Conservation (phyloP, 2,888 invertebrate genomes). For the Spatulosminthurus flaviceps region DNA sequence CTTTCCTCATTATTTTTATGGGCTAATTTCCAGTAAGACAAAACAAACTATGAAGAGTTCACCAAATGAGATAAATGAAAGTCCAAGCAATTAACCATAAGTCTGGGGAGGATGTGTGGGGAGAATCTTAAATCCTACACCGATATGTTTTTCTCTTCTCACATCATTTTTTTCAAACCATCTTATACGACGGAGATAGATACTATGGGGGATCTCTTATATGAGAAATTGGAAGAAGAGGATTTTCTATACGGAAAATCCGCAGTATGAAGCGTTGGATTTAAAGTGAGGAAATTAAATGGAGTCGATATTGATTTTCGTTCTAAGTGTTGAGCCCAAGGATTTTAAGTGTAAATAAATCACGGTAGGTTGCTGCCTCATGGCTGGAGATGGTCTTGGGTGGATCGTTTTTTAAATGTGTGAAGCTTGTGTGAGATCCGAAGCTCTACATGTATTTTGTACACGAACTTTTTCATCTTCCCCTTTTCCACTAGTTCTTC, state of each 20-base stretch:
- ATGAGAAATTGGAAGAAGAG: too few relatives aligned
- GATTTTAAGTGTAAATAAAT: constrained; percentile 15
- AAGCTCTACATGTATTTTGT: too few relatives aligned
- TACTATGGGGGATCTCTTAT: too few relatives aligned
- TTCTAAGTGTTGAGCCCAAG: not conserved
- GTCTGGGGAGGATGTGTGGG: not conserved
- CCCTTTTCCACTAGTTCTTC: too few relatives aligned
- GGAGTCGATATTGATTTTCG: constrained; percentile 16
- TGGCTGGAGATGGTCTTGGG: not conserved
- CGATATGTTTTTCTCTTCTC: not conserved
- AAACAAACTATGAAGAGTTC: not conserved
- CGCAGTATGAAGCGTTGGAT: too few relatives aligned
- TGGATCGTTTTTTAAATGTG: not conserved
- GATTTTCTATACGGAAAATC: too few relatives aligned
- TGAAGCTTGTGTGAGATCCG: not conserved
- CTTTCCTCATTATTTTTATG: constrained; percentile 32
- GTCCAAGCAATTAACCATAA: not conserved
- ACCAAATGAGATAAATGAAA: not conserved
- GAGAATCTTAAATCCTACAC: not conserved
- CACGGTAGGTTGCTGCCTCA: constrained; percentile 7
- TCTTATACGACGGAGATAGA: too few relatives aligned
- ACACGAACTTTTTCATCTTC: too few relatives aligned
- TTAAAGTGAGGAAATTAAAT: not conserved
- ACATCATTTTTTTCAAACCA: too few relatives aligned
- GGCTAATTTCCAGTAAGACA: constrained; percentile 31